These are phyloP conservation scores for Chaenodraco wilsoni DNA, from an alignment of 2,797 vertebrate genomes.

Conservation along the genomic window DNA sequence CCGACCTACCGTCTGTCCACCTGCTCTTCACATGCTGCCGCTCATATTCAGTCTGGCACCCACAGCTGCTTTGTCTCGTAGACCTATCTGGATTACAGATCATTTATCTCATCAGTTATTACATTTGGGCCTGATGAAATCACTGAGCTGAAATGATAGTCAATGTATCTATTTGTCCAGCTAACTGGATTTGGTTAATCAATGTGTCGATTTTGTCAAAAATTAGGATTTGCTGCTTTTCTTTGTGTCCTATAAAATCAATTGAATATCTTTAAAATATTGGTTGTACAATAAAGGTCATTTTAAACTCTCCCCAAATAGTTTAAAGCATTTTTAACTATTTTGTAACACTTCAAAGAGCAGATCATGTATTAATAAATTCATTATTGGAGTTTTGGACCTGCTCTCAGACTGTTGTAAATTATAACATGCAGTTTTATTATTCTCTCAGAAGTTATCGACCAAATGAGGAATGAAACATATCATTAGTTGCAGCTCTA, in stretches of 20 bases:
- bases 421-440: background rate
- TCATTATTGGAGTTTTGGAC: background rate
- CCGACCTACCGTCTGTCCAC: slow-evolving; percentile 35
- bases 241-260: slow-evolving; percentile 3
- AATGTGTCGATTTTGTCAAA: background rate
- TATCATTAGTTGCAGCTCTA: slow-evolving; percentile 2
- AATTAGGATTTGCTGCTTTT: slow-evolving; percentile 8
- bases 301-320: background rate
- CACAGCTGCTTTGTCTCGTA: slow-evolving; percentile 39
- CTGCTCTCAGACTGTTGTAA: background rate
- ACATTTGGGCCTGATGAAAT: background rate
- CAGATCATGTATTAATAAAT: background rate
- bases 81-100: slow-evolving; percentile 21
- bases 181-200: background rate
- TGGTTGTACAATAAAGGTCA: background rate
- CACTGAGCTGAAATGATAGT: slow-evolving; percentile 2
- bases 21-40: slow-evolving; percentile 28
- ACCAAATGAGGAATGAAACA: background rate
- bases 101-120: slow-evolving; percentile 21
- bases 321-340: background rate
- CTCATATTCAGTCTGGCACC: slow-evolving; percentile 21
- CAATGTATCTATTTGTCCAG: background rate
- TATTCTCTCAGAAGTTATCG: background rate
- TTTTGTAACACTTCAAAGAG: background rate
- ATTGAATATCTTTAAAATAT: background rate